Conservation (phyloP, 1,140 invertebrate genomes). For the Brachionus sp. region DNA sequence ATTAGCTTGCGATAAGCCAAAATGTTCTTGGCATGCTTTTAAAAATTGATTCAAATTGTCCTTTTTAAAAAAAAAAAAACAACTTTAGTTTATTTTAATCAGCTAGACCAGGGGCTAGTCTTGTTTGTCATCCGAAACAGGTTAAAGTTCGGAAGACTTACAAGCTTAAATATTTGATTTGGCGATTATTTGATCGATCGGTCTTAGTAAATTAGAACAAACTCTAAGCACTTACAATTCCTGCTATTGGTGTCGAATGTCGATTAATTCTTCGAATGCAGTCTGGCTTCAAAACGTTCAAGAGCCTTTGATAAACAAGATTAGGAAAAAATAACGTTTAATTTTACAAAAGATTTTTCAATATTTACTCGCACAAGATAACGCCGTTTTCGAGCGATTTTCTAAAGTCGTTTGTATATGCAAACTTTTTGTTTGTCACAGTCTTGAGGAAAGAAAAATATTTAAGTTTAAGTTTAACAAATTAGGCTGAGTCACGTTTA, state of each 20-base stretch:
- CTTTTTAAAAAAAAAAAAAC: too few relatives aligned
- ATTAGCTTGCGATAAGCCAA: conserved; percentile 54
- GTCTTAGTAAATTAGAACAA: background rate
- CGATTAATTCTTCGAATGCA: conserved; percentile 56
- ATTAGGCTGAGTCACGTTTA: background rate
- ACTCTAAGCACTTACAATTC: conserved; percentile 52
- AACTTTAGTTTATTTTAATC: too few relatives aligned
- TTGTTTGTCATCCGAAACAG: background rate
- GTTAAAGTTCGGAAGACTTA: background rate
- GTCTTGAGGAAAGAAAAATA: conserved; percentile 50
- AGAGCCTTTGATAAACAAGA: conserved; percentile 49
- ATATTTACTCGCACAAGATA: conserved; percentile 57
- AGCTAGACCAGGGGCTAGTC: background rate
- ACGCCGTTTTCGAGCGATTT: conserved; percentile 57
- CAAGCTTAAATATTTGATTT: conserved; percentile 13
- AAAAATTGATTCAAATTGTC: conserved; percentile 58
- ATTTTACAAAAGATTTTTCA: background rate
- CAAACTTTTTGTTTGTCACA: conserved; percentile 55
- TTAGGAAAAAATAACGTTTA: background rate
- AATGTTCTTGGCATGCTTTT: conserved; percentile 52
- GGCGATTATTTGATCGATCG: background rate
- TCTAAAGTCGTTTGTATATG: conserved; percentile 54
- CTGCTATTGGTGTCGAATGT: conserved; percentile 55
- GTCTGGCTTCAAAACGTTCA: conserved; percentile 54
- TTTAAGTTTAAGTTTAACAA: background rate